Evolutionary conservation across 2,797 vertebrate genomes (phyloP).

Genomic region (Ptychadena robeensis): DNA sequence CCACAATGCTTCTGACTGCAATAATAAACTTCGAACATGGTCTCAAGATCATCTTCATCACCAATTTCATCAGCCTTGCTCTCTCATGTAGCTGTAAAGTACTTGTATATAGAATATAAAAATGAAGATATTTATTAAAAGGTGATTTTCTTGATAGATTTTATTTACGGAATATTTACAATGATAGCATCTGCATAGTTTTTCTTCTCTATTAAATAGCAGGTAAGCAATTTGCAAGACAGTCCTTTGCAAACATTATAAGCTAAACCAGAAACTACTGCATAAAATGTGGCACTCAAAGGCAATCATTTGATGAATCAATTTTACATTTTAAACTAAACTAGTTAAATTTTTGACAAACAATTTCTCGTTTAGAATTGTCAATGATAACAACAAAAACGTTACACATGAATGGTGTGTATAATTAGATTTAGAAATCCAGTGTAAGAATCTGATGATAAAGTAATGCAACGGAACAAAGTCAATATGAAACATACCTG

Average conservation of each 20-base stretch:
- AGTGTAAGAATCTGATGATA: constrained; percentile 1
- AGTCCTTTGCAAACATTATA: constrained; percentile 42
- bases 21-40: constrained; percentile 73
- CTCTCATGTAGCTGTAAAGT: constrained; percentile 83
- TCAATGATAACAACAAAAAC: constrained; percentile 53
- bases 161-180: constrained; percentile 73
- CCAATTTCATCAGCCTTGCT: constrained; percentile 71
- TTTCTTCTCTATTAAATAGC: constrained; percentile 62
- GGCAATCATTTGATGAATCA: constrained; percentile 63
- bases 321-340: constrained; percentile 58
- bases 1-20: constrained; percentile 88
- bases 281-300: constrained; percentile 60
- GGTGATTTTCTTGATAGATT: constrained; percentile 75
- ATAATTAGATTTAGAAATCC: constrained; percentile 44
- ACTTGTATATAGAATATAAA: constrained; percentile 90
- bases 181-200: constrained; percentile 67
- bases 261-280: constrained; percentile 64
- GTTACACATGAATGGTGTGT: constrained; percentile 42
- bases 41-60: constrained; percentile 67
- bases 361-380: constrained; percentile 67
- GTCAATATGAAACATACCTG: constrained; percentile 8
- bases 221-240: constrained; percentile 52
- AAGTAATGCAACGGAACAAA: constrained; percentile 2
- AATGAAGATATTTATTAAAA: constrained; percentile 93
- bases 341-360: constrained; percentile 66